Percentiles rank a stretch among this genome's conserved stretches.
Evolutionary conservation across 2,797 vertebrate genomes (phyloP).

Genomic region (Enteromius thamalakanensis): DNA sequence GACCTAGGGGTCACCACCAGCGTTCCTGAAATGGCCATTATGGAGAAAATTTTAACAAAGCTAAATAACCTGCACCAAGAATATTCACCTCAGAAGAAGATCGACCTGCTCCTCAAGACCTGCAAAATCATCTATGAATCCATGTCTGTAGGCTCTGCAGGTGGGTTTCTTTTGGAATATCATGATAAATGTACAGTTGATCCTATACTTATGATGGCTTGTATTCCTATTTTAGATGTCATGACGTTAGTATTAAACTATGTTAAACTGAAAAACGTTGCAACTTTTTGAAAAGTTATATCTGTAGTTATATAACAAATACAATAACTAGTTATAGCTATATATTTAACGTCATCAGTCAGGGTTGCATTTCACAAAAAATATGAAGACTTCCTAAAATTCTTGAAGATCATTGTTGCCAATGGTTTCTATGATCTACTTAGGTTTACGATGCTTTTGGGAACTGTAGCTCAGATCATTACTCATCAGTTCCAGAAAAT

Average conservation of each 20-base stretch:
- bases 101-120: constrained; percentile 90
- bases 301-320: background rate
- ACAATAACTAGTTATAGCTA: background rate
- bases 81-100: constrained; percentile 96
- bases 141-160: constrained; percentile 90
- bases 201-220: background rate
- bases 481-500: constrained; percentile 3
- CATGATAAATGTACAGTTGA: background rate
- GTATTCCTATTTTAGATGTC: background rate
- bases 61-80: constrained; percentile 87
- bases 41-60: constrained; percentile 94
- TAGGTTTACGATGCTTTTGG: background rate
- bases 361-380: background rate
- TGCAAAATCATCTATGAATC: constrained; percentile 98
- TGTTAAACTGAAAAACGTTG: background rate
- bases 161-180: constrained; percentile 65
- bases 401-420: background rate
- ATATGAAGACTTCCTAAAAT: background rate
- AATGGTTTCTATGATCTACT: background rate
- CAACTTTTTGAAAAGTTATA: background rate
- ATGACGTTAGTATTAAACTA: background rate
- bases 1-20: constrained; percentile 91
- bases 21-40: constrained; percentile 84
- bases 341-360: background rate
- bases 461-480: background rate